A percentile compares a stretch with the other conserved stretches of the same genome.
phyloP scores from a whole-genome alignment of 1,140 invertebrate species.

The Rhagoletis zephyria region DNA sequence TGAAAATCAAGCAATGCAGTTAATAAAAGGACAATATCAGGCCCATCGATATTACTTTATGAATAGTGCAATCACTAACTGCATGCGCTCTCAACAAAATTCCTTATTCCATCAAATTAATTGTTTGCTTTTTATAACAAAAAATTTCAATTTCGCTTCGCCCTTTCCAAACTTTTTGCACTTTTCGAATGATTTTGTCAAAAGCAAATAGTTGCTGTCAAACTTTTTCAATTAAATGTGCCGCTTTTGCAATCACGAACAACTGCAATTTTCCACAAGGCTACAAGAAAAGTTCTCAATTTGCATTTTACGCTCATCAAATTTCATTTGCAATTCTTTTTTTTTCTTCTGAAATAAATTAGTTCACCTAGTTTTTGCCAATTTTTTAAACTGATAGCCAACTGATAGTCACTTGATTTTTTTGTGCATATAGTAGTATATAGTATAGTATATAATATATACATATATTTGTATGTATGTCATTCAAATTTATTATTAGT shows the following conservation, averaged over 20 bases:
- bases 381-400: neutral
- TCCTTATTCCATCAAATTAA: neutral
- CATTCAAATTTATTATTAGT: too few species aligned
- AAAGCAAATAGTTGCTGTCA: slow-evolving; percentile 32
- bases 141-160: neutral
- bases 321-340: slow-evolving; percentile 18
- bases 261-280: slow-evolving; percentile 5
- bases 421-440: too few species aligned
- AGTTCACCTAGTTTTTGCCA: slow-evolving; percentile 2
- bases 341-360: neutral
- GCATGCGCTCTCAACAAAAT: neutral
- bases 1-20: too few species aligned
- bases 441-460: too few species aligned
- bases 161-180: neutral
- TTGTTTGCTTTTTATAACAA: too few species aligned
- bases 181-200: slow-evolving; percentile 25
- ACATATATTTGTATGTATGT: too few species aligned
- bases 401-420: neutral
- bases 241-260: neutral
- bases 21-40: too few species aligned
- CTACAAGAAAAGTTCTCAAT: slow-evolving; percentile 27
- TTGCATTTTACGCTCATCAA: slow-evolving; percentile 45
- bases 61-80: too few species aligned
- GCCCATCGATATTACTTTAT: too few species aligned
- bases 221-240: slow-evolving; percentile 49